Evolutionary conservation across 2,888 invertebrate species (phyloP), one percentile per base, ranked within the genome.

Genomic region (Drosophila meridiana): DNA sequence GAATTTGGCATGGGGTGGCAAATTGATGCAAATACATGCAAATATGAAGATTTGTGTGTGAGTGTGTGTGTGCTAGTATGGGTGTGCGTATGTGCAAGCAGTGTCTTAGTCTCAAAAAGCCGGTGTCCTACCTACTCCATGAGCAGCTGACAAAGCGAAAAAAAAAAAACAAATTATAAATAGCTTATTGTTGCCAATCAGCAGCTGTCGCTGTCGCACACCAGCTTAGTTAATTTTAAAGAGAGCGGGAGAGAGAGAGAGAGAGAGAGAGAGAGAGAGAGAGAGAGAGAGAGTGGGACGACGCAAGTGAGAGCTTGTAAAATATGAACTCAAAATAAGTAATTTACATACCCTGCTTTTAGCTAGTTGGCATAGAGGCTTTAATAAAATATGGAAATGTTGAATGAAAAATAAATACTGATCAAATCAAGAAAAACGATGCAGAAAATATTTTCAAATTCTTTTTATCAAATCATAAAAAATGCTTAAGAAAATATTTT

Each of bases 121-220:
- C 77, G 77, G 69, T 65, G 47, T 50, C 26, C 43, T 56, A 20
- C 26, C 43, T 56, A 20, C 36, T 52, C 34, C 50, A 48, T 8
- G 8, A 43, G 42, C 66, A 75, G 62, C 59, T 79, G 69, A 69
- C 53, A 50, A 38, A 61, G 20, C 20, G 20, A 56, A 26, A 26
- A 48, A 55, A 30, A 45, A 34, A 36, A 38, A 26, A 40, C 58
- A 26, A 38, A 55, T 36, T 61, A 68, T 62, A 78, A 73, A 78
- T 59, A 73, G 57, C 78, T 45, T 59, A 50, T 63, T 66, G 47
- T 59, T 14, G 61, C 60, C 67, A 78, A 58, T 65, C 63, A 63
- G 69, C 75, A 69, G 76, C 69, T 80, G 76, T 55, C 42, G 56
- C 63, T 43, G 42, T 43, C 50, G 34, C 50, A 61, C 26, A 28